phyloP scores from a whole-genome alignment of 1,140 invertebrate genomes.

The Berghia stephanieae region DNA sequence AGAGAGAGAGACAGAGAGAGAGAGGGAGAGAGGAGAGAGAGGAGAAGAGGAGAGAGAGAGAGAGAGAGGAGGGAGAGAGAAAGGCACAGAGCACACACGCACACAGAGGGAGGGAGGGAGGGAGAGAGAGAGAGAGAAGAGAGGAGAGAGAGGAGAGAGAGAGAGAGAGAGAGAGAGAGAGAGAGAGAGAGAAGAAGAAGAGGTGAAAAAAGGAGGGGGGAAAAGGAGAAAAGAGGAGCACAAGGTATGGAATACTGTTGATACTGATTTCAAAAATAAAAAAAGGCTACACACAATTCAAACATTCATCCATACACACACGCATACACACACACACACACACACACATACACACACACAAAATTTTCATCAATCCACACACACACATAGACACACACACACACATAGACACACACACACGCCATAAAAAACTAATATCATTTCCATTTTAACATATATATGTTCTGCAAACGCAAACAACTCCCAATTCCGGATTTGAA shows the following conservation, averaged over 20 bases:
- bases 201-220: not conserved
- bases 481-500: not conserved
- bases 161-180: not conserved
- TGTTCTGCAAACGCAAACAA: not conserved
- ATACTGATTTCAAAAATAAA: conserved; percentile 5
- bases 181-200: not conserved
- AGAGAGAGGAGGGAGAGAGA: not conserved
- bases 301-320: not conserved
- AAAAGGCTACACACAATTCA: not conserved
- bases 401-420: conserved; percentile 4
- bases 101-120: not conserved
- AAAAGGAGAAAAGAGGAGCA: not conserved
- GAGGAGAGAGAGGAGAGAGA: not conserved
- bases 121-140: not conserved
- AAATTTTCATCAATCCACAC: no score
- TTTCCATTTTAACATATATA: not conserved
- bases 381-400: no score
- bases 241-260: not conserved
- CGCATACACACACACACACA: not conserved
- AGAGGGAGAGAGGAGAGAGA: not conserved
- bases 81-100: not conserved
- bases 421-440: no score
- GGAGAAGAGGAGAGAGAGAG: not conserved
- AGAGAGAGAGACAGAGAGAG: not conserved
- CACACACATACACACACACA: no score